A percentile compares a stretch with the other conserved stretches of the same genome.
phyloP scores from a whole-genome alignment of 2,888 invertebrate species.

The Tetanocera ferruginea region DNA sequence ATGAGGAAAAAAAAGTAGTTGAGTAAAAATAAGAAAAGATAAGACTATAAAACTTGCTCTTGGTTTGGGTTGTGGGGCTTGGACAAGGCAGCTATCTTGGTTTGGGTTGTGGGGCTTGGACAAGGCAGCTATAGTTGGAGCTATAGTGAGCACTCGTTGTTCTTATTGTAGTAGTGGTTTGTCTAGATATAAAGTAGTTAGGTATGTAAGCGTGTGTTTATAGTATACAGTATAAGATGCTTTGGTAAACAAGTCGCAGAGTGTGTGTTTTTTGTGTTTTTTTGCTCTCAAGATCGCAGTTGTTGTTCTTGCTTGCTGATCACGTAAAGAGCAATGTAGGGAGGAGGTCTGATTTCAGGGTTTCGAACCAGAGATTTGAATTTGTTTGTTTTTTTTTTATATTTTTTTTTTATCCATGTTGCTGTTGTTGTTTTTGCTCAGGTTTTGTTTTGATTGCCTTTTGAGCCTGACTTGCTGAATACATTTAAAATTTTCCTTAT shows the following conservation, averaged over 20 bases:
- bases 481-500: no score
- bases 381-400: background rate
- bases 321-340: no score
- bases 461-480: background rate
- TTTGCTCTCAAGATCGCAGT: background rate
- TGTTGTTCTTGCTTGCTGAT: background rate
- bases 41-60: background rate
- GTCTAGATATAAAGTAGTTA: background rate
- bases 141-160: background rate
- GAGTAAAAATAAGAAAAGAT: background rate
- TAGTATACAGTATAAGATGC: no score
- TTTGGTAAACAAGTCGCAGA: slow-evolving; percentile 10
- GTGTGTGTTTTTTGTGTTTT: background rate
- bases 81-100: background rate
- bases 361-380: background rate
- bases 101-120: background rate
- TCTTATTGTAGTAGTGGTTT: background rate
- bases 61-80: background rate
- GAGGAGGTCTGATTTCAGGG: background rate
- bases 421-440: background rate
- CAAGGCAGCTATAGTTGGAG: background rate
- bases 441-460: background rate
- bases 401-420: background rate
- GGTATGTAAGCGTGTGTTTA: background rate
- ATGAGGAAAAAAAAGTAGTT: background rate